Evolutionary conservation across 1,140 invertebrate species (phyloP), one percentile per base, ranked within the genome.

Genomic region (Papilio machaon): DNA sequence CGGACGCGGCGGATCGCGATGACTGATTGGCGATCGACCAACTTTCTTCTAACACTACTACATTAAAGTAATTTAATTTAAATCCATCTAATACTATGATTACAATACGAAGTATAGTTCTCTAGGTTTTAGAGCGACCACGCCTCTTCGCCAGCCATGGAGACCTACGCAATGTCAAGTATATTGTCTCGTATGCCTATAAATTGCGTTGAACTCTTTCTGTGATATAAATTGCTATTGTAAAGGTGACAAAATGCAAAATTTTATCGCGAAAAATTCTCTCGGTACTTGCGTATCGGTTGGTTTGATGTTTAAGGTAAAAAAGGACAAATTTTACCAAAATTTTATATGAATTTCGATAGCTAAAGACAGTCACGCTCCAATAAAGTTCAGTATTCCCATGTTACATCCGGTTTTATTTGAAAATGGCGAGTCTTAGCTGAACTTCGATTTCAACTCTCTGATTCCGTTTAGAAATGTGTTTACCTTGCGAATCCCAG

Each of bases 161-260:
- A 79, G 38, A 38, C 35, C 58, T 67, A 79, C 58, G 58, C 38
- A 58, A 38, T n/a, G 17, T 7, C 35, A 79, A 58, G 77, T n/a
- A 8, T 79, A 38, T 79, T 17, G 9, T 79, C 58, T 79, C 19
- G 35, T 15, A 9, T 47, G 19, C 58, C 58, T 79, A 64, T 64
- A 64, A 23, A 52, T 79, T 79, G 77, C 77, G 77, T 79, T 79
- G 77, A 79, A 79, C 17, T 79, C 77, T 79, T 79, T 79, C 77
- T 64, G 77, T 64, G n/a, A 64, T 17, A 35, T n/a, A 79, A 79
- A 64, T 67, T 64, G 38, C 38, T 79, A 79, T 79, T 79, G 77
- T 76, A 79, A 79, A 79, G 35, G 58, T 79, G 43, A 52, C 47
- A 76, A 76, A 15, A 76, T 23, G 74, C 19, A 49, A 76, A 76